Percentiles rank a stretch among this genome's conserved stretches.
Conservation (phyloP, 23 tunicate genomes). For the Halocynthia aurantium region DNA sequence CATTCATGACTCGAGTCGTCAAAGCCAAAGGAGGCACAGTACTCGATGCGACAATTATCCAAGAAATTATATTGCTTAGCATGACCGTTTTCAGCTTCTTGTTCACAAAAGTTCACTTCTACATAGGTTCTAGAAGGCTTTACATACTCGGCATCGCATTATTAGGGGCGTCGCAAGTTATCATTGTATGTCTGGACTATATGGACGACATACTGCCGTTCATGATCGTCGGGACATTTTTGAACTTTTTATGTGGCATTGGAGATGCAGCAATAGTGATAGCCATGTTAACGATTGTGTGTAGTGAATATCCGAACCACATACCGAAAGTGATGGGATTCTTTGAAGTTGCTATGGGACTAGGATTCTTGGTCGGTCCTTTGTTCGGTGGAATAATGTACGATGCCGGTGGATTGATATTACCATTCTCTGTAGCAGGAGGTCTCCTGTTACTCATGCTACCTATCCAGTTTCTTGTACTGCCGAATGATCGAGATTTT, state of each 20-base stretch:
- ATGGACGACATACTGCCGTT: too few species aligned
- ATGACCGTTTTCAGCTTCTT: too few species aligned
- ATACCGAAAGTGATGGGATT: slow-evolving; percentile 16
- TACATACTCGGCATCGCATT: too few species aligned
- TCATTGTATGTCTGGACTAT: too few species aligned
- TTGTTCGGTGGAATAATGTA: slow-evolving; percentile 4
- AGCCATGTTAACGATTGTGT: slow-evolving; percentile 4
- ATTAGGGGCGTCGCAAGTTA: too few species aligned
- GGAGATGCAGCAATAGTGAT: slow-evolving; percentile 12
- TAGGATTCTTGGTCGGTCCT: slow-evolving; percentile 10
- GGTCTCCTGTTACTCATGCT: background rate
- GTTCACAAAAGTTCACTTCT: too few species aligned
- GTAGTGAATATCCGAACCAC: slow-evolving; percentile 14
- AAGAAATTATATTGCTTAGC: too few species aligned
- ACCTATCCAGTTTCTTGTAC: background rate
- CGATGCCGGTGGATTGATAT: background rate
- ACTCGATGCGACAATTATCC: too few species aligned
- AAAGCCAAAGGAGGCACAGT: too few species aligned
- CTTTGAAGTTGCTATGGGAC: slow-evolving; percentile 7
- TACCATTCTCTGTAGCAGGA: slow-evolving; percentile 13
- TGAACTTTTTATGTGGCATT: background rate
- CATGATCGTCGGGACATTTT: too few species aligned
- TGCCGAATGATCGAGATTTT: background rate
- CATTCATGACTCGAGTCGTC: too few species aligned
- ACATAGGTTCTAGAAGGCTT: too few species aligned